Evolutionary conservation across 2,113 vertebrate genomes (phyloP), one percentile per base, ranked within the genome.

Genomic region (Toxotes chatareus): DNA sequence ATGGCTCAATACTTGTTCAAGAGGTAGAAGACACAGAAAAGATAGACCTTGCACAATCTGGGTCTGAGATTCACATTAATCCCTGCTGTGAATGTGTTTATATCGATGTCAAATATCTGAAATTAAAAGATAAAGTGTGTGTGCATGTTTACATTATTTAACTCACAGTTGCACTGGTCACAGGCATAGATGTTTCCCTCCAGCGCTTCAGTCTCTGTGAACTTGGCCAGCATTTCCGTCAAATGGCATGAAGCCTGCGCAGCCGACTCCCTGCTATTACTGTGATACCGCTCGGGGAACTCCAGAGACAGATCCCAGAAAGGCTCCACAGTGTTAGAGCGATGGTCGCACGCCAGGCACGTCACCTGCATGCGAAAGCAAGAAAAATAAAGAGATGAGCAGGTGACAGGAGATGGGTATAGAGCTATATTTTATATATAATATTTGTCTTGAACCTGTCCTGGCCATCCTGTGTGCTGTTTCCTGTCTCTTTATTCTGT

Each of bases 231-330:
- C 98, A 99, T 99, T 86, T 99, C 98, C 0, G 98, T 99, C 64
- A 99, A 91, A 79, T 96, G 94, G 94, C 98, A 99, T 0, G 94
- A 91, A 8, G 84, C 91, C 89, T 94, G 94, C 17, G 93, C 80
- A 0, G 85, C 87, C 12, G 87, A 89, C 88, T 94, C 93, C 73
- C 93, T 77, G 88, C 88, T 73, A 23, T 92, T 94, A 12, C 93
- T 96, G 90, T 99, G 98, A 89, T 99, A 99, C 0, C 98, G 97
- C 93, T 99, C 97, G 0, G 98, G 98, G 88, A 99, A 99, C 88
- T 99, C 98, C 94, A 99, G 93, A 16, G 98, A 99, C 46, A 99
- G 94, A 91, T 99, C 98, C 98, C 98, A 99, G 81, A 99, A 99
- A 2, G 98, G 97, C 92, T 99, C 98, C 86, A 99, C 95, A 0